Evolutionary conservation across 2,113 vertebrate species (phyloP), one percentile per base, ranked within the genome.

Genomic region (Nanorana parkeri): DNA sequence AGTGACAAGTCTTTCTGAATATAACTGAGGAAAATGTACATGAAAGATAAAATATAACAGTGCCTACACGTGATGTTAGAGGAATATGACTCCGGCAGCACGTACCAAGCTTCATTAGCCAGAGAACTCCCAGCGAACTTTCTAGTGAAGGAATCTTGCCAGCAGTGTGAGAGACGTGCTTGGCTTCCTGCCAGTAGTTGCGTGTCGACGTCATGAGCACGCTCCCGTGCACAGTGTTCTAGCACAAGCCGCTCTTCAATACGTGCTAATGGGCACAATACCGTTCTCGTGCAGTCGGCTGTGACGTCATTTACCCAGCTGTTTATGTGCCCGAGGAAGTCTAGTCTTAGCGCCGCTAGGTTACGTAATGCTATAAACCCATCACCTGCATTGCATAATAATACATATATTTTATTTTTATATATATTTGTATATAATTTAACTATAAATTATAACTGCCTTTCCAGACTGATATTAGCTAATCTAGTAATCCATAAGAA

Each of bases 111-210:
- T 15, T 63, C 60, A 63, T 63, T 47, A 47, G 13, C 2, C 41
- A 47, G 10, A 47, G 10, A 47, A 11, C 41, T 47, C 1, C 41
- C 41, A 47, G 10, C 8, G 8, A 6, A 47, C 41, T 47, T 10
- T 47, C 20, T 29, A 41, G 19, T 41, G 19, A 17, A 41, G 19
- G 65, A 68, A 11, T 36, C 20, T 10, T 20, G 65, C 28, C 65
- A 68, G 1, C 17, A 47, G 67, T 68, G n/a, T 6, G 16, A 17
- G 23, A 16, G 16, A 52, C 19, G 17, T 52, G 15, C 29, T 61
- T 17, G 73, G 73, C 73, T 76, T 61, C 29, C 4, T 17, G 56
- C 73, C 73, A 60, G 16, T 16, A 26, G 41, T 47, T 47, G 41
- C 41, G 41, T 47, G 32, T 10, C 41, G 11, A 17, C 73, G 58